Evolutionary conservation across 2,888 invertebrate genomes (phyloP).

Genomic region (Plagodis dolabraria): DNA sequence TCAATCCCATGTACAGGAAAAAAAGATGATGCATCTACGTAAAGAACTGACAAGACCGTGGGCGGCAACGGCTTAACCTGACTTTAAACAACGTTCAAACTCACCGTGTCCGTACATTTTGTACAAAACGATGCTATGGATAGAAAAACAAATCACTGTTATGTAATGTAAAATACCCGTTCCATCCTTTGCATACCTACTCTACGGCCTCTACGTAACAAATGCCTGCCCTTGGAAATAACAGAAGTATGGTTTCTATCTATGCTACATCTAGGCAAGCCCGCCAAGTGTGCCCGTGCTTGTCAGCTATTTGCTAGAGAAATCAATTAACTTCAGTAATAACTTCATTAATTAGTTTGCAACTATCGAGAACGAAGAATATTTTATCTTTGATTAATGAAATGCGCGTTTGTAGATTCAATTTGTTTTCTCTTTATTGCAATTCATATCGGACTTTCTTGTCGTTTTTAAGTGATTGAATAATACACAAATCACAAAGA

Average conservation of each 20-base stretch:
- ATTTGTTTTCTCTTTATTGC: conserved; percentile 4
- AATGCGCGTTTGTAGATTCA: conserved; percentile 2
- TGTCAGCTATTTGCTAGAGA: conserved; percentile 22
- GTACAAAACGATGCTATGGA: not conserved
- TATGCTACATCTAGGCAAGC: conserved; percentile 36
- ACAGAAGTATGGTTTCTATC: conserved; percentile 44
- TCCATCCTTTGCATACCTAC: not conserved
- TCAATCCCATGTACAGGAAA: too few species aligned
- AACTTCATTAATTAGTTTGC: conserved; percentile 18
- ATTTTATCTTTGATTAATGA: conserved; percentile 7
- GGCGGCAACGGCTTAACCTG: too few species aligned
- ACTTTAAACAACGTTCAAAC: conserved; percentile 5
- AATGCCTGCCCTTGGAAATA: conserved; percentile 35
- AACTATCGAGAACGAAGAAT: conserved; percentile 3
- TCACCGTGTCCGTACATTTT: too few species aligned
- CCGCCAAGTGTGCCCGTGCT: conserved; percentile 38
- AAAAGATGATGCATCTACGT: too few species aligned
- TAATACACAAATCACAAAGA: too few species aligned
- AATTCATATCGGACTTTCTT: conserved; percentile 5
- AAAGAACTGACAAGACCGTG: too few species aligned
- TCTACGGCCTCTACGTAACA: conserved; percentile 16
- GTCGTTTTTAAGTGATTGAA: too few species aligned
- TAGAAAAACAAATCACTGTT: conserved; percentile 22
- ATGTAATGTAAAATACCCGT: conserved; percentile 16
- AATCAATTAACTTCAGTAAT: conserved; percentile 31